Evolutionary conservation across 1,140 invertebrate species (phyloP), one percentile per base, ranked within the genome.

Genomic region (Oryctes rhinoceros): DNA sequence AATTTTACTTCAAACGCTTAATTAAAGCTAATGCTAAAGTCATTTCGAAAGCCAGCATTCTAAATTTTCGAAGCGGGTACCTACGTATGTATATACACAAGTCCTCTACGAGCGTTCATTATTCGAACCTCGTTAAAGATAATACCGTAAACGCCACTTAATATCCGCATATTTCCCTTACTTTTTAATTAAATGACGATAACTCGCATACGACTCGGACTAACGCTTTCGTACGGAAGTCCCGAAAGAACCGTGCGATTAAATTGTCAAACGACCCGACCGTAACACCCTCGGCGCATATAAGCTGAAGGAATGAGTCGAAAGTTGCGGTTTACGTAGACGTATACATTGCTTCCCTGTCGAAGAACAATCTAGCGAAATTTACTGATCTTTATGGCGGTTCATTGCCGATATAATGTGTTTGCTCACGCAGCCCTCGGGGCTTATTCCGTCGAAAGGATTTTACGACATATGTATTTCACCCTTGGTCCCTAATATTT

Each of bases 381-480:
- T 59, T 59, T 59, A 59, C 53, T 59, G 53, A 15, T 59, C 53
- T 59, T 59, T 59, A 59, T 6, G 53, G 53, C 53, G 53, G 53
- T 59, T 18, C 53, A 59, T 59, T 59, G 53, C 13, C 18, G 53
- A 59, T 59, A 59, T 59, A 59, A 59, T 59, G 53, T 15, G 13
- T 18, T 59, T 0, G 53, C 53, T 59, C 53, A 59, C 53, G 53
- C 15, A 59, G 53, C 53, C 53, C 53, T 59, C 1, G 15, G 15
- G 18, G n/a, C 53, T 18, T 18, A 18, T 59, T 59, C n/a, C 7
- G 53, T 6, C 53, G 53, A 18, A 59, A 59, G 53, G 53, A 59
- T 59, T 59, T 59, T 59, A 59, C 53, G 53, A 18, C 53, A 59
- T 59, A n/a, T n/a, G n/a, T n/a, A 59, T 59, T 59, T 59, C 18